A percentile compares a stretch with the other conserved stretches of the same genome.
Conservation (phyloP, 2,888 invertebrate genomes). For the Camptogramma bilineatum region DNA sequence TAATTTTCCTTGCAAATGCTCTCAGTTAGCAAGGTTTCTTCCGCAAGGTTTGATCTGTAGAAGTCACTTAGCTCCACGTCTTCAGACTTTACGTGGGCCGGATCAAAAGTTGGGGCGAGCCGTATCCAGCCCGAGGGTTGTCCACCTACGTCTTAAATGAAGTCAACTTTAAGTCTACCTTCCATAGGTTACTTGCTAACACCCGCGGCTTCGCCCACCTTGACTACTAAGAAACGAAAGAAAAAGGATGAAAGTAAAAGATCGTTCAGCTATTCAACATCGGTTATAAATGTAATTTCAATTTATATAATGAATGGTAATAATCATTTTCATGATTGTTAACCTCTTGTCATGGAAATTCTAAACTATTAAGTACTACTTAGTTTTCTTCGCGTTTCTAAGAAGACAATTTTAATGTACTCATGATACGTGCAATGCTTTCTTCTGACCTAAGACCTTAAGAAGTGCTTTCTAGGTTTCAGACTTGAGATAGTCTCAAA, state of each 20-base stretch:
- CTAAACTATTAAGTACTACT: slow-evolving; percentile 6
- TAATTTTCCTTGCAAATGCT: too few species aligned
- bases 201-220: too few species aligned
- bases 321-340: background rate
- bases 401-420: slow-evolving; percentile 2
- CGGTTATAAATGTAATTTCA: background rate
- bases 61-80: too few species aligned
- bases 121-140: too few species aligned
- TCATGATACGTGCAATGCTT: slow-evolving; percentile 4
- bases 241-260: background rate
- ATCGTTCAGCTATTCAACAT: background rate
- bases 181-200: too few species aligned
- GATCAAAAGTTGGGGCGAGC: too few species aligned
- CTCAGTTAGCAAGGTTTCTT: too few species aligned
- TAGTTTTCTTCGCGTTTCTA: background rate
- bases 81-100: too few species aligned
- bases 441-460: slow-evolving; percentile 7
- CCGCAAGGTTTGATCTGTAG: too few species aligned
- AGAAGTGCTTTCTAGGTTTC: slow-evolving; percentile 7
- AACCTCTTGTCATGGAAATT: background rate
- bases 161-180: too few species aligned
- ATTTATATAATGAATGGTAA: background rate
- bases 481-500: background rate
- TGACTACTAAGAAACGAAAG: background rate
- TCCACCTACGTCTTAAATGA: too few species aligned